phyloP scores from a whole-genome alignment of 2,113 vertebrate species.

The Nibea albiflora region DNA sequence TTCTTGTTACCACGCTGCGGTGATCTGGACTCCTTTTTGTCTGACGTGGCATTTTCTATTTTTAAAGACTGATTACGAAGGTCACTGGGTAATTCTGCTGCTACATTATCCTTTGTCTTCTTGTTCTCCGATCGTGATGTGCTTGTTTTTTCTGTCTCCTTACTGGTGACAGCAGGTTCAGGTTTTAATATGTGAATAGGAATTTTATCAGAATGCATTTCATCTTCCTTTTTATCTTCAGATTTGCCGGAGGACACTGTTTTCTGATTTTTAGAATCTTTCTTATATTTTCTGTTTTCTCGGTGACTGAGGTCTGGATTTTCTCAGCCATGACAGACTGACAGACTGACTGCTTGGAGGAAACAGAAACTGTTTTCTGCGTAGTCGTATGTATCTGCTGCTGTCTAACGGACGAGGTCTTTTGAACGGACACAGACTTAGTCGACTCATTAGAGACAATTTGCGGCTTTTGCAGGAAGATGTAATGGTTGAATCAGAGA shows the following conservation, averaged over 20 bases:
- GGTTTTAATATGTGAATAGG: slow-evolving; percentile 18
- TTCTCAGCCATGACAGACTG: slow-evolving; percentile 49
- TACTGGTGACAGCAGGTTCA: slow-evolving; percentile 31
- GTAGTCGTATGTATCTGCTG: slow-evolving; percentile 73
- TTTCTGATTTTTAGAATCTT: slow-evolving; percentile 59
- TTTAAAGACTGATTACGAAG: slow-evolving; percentile 18
- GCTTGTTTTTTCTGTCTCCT: slow-evolving; percentile 40
- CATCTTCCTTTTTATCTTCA: slow-evolving; percentile 41
- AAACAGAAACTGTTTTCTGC: slow-evolving; percentile 73
- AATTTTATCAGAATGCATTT: slow-evolving; percentile 15
- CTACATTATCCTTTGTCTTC: slow-evolving; percentile 30
- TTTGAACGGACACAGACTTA: slow-evolving; percentile 72
- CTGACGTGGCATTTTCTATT: slow-evolving; percentile 39
- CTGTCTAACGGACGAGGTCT: slow-evolving; percentile 77
- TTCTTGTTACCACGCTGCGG: slow-evolving; percentile 64
- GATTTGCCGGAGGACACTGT: slow-evolving; percentile 41
- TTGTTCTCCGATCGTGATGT: slow-evolving; percentile 41
- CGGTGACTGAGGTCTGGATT: slow-evolving; percentile 55
- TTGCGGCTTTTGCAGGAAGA: slow-evolving; percentile 72
- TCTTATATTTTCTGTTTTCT: slow-evolving; percentile 71
- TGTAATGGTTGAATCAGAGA: slow-evolving; percentile 54
- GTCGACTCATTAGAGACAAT: slow-evolving; percentile 75
- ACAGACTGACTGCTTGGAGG: slow-evolving; percentile 57
- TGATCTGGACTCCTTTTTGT: slow-evolving; percentile 60
- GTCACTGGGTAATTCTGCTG: slow-evolving; percentile 16